Conservation (phyloP, 1,140 invertebrate genomes). For the Drosophila aff. region DNA sequence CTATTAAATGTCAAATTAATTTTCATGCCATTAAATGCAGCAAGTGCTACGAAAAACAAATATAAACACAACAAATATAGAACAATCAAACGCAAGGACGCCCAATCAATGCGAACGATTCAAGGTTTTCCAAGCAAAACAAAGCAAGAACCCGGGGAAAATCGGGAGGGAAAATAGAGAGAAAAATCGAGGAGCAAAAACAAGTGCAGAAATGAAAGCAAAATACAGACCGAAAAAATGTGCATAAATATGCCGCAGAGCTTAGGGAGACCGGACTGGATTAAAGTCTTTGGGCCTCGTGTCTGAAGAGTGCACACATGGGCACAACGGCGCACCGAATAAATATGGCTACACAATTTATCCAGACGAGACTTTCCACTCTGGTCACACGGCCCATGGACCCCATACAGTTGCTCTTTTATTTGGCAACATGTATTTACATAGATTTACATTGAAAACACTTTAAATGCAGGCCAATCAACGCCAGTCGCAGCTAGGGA, state of each 20-base stretch:
- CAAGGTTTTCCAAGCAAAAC: slow-evolving; percentile 35
- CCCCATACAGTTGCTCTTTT: slow-evolving; percentile 22
- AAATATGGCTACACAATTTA: slow-evolving; percentile 38
- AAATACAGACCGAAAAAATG: slow-evolving; percentile 38
- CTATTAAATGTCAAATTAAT: slow-evolving; percentile 76
- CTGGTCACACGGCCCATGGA: slow-evolving; percentile 1
- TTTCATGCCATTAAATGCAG: slow-evolving; percentile 75
- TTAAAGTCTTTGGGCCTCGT: slow-evolving; percentile 52
- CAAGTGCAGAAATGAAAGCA: slow-evolving; percentile 44
- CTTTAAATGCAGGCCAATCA: slow-evolving; percentile 63
- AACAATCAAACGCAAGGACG: slow-evolving; percentile 43
- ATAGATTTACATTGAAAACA: slow-evolving; percentile 70
- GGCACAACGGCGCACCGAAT: slow-evolving; percentile 23
- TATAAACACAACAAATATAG: slow-evolving; percentile 37
- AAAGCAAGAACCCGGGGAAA: not conserved
- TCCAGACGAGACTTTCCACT: slow-evolving; percentile 38
- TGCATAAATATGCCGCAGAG: slow-evolving; percentile 55
- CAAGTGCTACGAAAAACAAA: slow-evolving; percentile 22
- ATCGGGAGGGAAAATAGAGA: not conserved
- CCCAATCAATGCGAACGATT: slow-evolving; percentile 57
- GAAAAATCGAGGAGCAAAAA: slow-evolving; percentile 17
- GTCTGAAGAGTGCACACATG: slow-evolving; percentile 46
- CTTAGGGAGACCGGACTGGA: slow-evolving; percentile 34
- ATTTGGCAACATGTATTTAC: slow-evolving; percentile 57
- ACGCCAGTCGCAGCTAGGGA: slow-evolving; percentile 18